Percentiles rank a stretch among this genome's conserved stretches.
phyloP scores from a whole-genome alignment of 1,140 invertebrate genomes.

The Drosophila serrata region DNA sequence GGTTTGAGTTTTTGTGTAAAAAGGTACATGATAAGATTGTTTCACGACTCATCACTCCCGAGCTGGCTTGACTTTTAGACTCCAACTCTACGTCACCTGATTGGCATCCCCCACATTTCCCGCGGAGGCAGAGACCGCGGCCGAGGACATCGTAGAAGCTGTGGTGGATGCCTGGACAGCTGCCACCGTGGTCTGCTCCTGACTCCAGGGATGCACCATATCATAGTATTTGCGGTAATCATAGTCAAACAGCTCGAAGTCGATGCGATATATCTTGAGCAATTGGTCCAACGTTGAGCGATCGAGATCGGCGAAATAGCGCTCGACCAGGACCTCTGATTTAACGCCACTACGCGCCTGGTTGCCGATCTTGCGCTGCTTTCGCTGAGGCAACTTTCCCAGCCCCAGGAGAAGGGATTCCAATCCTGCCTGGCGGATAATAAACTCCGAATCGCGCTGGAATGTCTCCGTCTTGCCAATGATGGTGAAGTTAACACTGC shows the following conservation, averaged over 20 bases:
- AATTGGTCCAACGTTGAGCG: constrained; percentile 87
- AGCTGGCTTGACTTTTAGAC: constrained; percentile 26
- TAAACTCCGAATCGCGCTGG: constrained; percentile 89
- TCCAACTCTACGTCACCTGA: constrained; percentile 31
- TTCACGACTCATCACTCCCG: constrained; percentile 48
- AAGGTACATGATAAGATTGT: constrained; percentile 82
- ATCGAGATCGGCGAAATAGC: constrained; percentile 89
- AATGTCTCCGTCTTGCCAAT: constrained; percentile 90
- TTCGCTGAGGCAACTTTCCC: constrained; percentile 86
- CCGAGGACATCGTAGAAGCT: background rate
- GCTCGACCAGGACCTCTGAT: constrained; percentile 86
- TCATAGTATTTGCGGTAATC: constrained; percentile 86
- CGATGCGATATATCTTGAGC: constrained; percentile 90
- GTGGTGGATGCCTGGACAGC: constrained; percentile 1
- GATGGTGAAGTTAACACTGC: constrained; percentile 89
- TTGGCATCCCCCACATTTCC: constrained; percentile 4
- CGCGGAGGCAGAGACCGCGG: background rate
- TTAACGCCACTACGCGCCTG: constrained; percentile 86
- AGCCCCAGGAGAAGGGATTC: constrained; percentile 86
- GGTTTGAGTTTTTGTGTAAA: constrained; percentile 46
- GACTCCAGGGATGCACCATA: constrained; percentile 85
- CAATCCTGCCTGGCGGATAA: constrained; percentile 88
- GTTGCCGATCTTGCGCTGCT: constrained; percentile 87
- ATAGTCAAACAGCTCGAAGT: constrained; percentile 91
- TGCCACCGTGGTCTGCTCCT: constrained; percentile 51